A percentile compares a stretch with the other conserved stretches of the same genome.
Evolutionary conservation across 1,140 invertebrate genomes (phyloP).

Genomic region (Megalonaias nervosa): DNA sequence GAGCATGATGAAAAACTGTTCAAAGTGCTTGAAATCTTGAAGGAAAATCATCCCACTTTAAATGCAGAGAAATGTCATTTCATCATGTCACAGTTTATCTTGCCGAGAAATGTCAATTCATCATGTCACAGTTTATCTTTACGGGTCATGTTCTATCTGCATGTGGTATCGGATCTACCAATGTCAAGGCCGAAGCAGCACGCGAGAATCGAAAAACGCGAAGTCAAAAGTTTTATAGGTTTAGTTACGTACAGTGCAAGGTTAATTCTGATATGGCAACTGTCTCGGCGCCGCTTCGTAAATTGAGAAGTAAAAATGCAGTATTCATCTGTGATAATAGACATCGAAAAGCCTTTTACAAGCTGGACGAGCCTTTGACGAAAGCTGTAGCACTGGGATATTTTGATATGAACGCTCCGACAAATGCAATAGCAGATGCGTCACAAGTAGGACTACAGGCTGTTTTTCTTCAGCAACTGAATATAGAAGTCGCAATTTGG

Average conservation of each 20-base stretch:
- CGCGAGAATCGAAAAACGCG: slow-evolving; percentile 25
- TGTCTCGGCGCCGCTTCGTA: slow-evolving; percentile 28
- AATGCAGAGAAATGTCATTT: too few relatives aligned
- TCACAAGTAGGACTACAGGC: slow-evolving; percentile 34
- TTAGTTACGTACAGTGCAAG: slow-evolving; percentile 37
- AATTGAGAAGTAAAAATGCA: slow-evolving; percentile 30
- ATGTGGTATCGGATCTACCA: slow-evolving; percentile 33
- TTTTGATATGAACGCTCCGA: too few relatives aligned
- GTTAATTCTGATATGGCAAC: slow-evolving; percentile 38
- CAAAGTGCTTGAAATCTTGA: too few relatives aligned
- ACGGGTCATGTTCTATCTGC: slow-evolving; percentile 46
- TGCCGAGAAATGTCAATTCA: too few relatives aligned
- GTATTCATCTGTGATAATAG: slow-evolving; percentile 30
- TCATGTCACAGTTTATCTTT: slow-evolving; percentile 38
- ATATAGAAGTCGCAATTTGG: slow-evolving; percentile 11
- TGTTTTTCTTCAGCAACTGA: slow-evolving; percentile 43
- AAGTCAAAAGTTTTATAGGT: slow-evolving; percentile 41
- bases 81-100: too few relatives aligned
- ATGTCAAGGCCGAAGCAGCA: slow-evolving; percentile 24
- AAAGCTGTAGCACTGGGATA: slow-evolving; percentile 19
- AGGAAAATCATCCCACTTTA: too few relatives aligned
- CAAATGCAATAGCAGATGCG: too few relatives aligned
- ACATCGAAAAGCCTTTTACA: slow-evolving; percentile 28
- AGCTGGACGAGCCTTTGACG: slow-evolving; percentile 15
- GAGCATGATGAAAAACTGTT: too few relatives aligned